These are phyloP conservation scores for Tympanoctomys barrerae DNA, from an alignment of 2,797 vertebrate species.

Conservation along the genomic window DNA sequence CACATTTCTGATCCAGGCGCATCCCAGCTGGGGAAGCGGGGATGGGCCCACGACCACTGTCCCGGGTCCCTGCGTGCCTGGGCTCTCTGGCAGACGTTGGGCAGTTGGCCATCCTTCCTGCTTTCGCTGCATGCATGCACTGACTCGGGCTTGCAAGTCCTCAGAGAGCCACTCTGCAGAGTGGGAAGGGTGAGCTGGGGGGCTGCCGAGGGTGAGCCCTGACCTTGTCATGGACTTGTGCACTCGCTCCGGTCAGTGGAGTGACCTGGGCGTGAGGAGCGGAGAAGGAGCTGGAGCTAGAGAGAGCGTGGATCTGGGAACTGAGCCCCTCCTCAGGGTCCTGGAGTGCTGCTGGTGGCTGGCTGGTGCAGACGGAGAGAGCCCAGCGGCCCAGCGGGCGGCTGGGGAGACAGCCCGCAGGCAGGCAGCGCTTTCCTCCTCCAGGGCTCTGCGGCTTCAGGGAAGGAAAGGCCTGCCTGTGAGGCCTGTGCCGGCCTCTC, in stretches of 20 bases:
- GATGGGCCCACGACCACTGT: fast-evolving
- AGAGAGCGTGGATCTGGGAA: neutral
- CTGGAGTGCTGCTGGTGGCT: neutral
- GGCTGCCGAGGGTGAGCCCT: too few relatives aligned
- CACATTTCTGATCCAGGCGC: neutral
- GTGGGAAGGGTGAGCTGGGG: neutral
- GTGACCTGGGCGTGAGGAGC: neutral
- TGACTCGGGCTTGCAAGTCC: neutral
- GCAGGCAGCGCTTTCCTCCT: neutral
- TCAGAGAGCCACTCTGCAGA: too few relatives aligned
- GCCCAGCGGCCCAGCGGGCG: neutral
- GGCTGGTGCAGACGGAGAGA: neutral
- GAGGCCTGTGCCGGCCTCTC: neutral
- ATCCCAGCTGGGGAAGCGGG: neutral
- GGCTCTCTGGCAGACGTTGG: neutral
- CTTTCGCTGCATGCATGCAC: fast-evolving
- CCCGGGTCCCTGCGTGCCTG: neutral
- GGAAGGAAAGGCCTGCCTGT: fast-evolving
- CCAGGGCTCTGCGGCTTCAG: neutral
- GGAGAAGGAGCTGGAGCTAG: too few relatives aligned
- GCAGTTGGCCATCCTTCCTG: neutral
- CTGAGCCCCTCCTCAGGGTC: neutral
- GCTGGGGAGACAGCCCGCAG: too few relatives aligned
- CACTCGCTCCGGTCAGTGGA: neutral
- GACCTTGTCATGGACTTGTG: neutral